A percentile compares a stretch with the other conserved stretches of the same genome.
Conservation (phyloP, 1,140 invertebrate species). For the Papilio polyxenes region DNA sequence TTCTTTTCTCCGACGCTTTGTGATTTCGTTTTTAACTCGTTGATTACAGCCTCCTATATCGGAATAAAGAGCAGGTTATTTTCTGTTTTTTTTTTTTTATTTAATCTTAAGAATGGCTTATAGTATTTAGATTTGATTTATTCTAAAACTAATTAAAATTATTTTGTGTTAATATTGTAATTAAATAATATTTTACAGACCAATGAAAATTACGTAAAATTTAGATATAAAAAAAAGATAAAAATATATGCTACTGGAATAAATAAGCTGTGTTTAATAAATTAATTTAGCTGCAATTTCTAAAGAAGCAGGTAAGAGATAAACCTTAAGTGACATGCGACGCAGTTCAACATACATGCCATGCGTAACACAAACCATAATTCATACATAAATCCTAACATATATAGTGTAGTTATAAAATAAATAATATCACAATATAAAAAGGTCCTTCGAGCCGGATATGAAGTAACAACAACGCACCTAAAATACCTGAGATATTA, state of each 20-base stretch:
- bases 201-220: not conserved
- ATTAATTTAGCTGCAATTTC: no score
- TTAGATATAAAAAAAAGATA: not conserved
- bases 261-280: not conserved
- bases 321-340: not conserved
- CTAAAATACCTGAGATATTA: not conserved
- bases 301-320: no score
- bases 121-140: not conserved
- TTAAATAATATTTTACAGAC: not conserved
- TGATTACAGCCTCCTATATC: slow-evolving; percentile 95
- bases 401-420: not conserved
- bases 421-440: not conserved
- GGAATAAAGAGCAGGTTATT: not conserved
- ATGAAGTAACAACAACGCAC: not conserved
- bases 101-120: not conserved
- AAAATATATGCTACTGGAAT: not conserved
- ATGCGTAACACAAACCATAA: not conserved
- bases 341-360: not conserved
- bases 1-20: slow-evolving; percentile 96
- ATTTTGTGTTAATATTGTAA: not conserved
- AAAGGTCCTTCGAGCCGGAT: not conserved
- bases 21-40: slow-evolving; percentile 95
- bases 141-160: no score
- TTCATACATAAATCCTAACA: not conserved
- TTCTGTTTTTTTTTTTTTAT: not conserved